phyloP scores from a whole-genome alignment of 2,888 invertebrate species.

The Cryptus viduatorius region DNA sequence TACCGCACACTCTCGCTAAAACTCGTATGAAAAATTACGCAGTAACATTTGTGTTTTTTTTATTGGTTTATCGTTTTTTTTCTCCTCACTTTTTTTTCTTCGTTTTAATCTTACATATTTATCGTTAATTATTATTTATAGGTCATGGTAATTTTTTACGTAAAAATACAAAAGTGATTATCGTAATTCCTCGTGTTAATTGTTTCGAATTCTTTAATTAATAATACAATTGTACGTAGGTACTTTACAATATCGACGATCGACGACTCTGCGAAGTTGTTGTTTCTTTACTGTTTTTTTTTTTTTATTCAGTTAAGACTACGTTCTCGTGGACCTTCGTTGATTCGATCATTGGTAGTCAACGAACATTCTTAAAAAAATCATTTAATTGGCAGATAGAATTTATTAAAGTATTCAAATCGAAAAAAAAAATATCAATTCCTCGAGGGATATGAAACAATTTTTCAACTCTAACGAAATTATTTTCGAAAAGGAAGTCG shows the following conservation, averaged over 20 bases:
- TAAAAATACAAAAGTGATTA: conserved; percentile 80
- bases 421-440: too few species aligned
- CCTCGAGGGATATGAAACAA: too few species aligned
- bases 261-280: conserved; percentile 53
- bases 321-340: conserved; percentile 60
- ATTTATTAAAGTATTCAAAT: neutral
- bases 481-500: too few species aligned
- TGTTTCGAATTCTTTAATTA: conserved; percentile 67
- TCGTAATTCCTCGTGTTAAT: conserved; percentile 76
- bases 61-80: conserved; percentile 69
- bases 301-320: neutral
- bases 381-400: conserved; percentile 15
- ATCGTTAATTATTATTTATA: conserved; percentile 69
- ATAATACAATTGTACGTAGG: conserved; percentile 65
- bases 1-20: conserved; percentile 60
- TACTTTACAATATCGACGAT: conserved; percentile 69
- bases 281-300: neutral
- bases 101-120: conserved; percentile 71
- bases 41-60: conserved; percentile 72
- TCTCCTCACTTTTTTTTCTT: conserved; percentile 59
- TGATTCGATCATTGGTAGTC: conserved; percentile 60
- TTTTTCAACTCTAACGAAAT: too few species aligned
- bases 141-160: conserved; percentile 72
- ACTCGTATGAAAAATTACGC: conserved; percentile 80
- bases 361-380: conserved; percentile 33